Conservation (phyloP, 2,888 invertebrate species). For the Lissocephala sabroskyi region DNA sequence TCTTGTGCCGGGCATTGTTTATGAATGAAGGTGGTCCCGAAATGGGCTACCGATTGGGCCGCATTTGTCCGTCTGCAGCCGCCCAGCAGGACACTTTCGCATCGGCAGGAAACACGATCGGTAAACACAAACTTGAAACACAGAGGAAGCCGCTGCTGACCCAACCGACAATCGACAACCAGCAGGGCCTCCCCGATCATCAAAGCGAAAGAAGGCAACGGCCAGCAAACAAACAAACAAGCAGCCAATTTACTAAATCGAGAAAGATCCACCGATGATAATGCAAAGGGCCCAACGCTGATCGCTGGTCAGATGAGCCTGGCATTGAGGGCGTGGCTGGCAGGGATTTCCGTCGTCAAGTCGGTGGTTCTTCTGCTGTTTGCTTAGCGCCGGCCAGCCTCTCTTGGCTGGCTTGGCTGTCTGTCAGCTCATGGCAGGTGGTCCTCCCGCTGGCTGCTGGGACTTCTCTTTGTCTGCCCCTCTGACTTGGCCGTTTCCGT, state of each 20-base stretch:
- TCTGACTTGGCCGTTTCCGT: conserved; percentile 44
- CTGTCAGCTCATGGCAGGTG: conserved; percentile 63
- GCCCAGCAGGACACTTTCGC: conserved; percentile 51
- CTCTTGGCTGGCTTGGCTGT: too few relatives aligned
- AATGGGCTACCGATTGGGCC: conserved; percentile 1
- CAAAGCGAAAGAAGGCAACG: conserved; percentile 22
- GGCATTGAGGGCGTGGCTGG: not conserved
- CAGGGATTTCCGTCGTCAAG: not conserved
- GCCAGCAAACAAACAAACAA: conserved; percentile 1
- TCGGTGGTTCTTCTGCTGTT: not conserved
- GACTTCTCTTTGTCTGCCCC: not conserved
- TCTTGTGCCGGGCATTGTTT: conserved; percentile 37
- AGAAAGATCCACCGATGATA: conserved; percentile 18
- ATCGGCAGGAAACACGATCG: conserved; percentile 39
- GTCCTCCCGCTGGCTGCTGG: conserved; percentile 22
- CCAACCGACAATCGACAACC: too few relatives aligned
- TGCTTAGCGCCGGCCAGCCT: conserved; percentile 54
- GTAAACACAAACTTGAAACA: conserved; percentile 6
- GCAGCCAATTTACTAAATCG: not conserved
- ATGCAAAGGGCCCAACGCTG: conserved; percentile 25
- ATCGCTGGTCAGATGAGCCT: not conserved
- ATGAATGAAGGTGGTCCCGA: conserved; percentile 38
- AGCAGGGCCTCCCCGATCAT: conserved; percentile 10
- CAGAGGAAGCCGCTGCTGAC: not conserved
- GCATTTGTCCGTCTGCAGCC: not conserved